Percentiles rank a stretch among this genome's conserved stretches.
These are phyloP conservation scores for Sebastes aleutianus DNA, from an alignment of 2,797 vertebrate genomes.

Conservation along the genomic window DNA sequence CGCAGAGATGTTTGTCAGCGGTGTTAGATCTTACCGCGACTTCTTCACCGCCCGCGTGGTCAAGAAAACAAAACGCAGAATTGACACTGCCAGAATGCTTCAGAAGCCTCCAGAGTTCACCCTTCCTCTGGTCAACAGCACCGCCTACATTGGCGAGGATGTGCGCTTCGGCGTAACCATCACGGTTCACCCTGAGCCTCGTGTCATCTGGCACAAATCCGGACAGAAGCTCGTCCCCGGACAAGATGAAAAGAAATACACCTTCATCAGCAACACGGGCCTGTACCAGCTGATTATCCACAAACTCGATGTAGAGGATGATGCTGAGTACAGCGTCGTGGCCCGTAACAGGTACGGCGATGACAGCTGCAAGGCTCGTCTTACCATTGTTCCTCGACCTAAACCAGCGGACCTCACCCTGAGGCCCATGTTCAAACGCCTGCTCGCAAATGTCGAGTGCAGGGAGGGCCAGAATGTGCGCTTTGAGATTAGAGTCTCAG, in stretches of 20 bases:
- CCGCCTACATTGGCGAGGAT: conserved; percentile 92
- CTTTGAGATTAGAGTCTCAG: conserved; percentile 98
- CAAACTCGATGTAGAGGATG: conserved; percentile 87
- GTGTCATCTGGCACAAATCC: conserved; percentile 95
- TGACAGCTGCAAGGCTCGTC: conserved; percentile 96
- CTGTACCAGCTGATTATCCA: conserved; percentile 94
- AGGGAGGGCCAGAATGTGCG: conserved; percentile 92
- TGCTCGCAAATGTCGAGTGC: conserved; percentile 95
- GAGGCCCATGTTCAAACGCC: conserved; percentile 98
- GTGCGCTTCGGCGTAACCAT: conserved; percentile 95
- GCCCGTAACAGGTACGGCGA: conserved; percentile 96
- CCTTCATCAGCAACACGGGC: conserved; percentile 94
- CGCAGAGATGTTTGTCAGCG: conserved; percentile 91
- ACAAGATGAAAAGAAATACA: conserved; percentile 94
- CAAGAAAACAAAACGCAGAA: conserved; percentile 93
- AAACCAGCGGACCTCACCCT: conserved; percentile 92
- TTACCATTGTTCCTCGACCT: conserved; percentile 91
- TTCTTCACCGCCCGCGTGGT: conserved; percentile 91
- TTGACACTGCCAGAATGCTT: conserved; percentile 93
- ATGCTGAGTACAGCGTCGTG: conserved; percentile 93
- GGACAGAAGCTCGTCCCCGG: conserved; percentile 96
- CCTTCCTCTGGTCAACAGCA: conserved; percentile 91
- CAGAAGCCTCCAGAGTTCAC: conserved; percentile 99
- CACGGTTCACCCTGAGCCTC: conserved; percentile 98
- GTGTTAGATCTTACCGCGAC: conserved; percentile 90